A percentile compares a stretch with the other conserved stretches of the same genome.
These are phyloP conservation scores for Falco cherrug DNA, from an alignment of 2,797 vertebrate genomes.

Conservation along the genomic window DNA sequence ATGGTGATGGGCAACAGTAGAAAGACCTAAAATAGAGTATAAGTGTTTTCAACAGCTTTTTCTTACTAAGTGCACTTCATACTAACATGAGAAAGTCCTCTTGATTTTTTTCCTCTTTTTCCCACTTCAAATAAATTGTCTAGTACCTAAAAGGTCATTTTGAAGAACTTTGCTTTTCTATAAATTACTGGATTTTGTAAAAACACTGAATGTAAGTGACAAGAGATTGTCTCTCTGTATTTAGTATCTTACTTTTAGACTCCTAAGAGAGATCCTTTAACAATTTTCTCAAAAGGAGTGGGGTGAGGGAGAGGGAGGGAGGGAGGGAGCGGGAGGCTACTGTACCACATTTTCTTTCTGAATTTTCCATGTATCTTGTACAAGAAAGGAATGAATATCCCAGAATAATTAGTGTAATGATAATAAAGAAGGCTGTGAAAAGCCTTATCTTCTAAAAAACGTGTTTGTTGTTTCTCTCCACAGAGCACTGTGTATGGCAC, in stretches of 20 bases:
- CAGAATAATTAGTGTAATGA: neutral
- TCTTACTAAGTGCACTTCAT: conserved; percentile 53
- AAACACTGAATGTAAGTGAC: conserved; percentile 26
- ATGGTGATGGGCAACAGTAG: conserved; percentile 53
- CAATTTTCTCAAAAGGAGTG: neutral
- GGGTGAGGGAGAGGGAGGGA: neutral
- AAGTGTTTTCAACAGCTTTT: conserved; percentile 63
- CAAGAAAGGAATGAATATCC: neutral
- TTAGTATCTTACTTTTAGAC: neutral
- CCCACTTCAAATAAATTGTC: conserved; percentile 53
- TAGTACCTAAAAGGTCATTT: conserved; percentile 58
- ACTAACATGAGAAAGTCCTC: conserved; percentile 26
- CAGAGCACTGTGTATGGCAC: neutral
- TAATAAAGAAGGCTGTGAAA: neutral
- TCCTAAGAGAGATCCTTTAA: neutral
- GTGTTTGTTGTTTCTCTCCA: neutral
- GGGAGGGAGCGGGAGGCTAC: neutral
- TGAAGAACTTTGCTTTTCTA: conserved; percentile 56
- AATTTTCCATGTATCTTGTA: neutral
- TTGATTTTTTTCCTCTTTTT: conserved; percentile 12
- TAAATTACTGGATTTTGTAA: conserved; percentile 47
- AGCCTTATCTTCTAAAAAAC: neutral
- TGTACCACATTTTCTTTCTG: neutral
- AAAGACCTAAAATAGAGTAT: conserved; percentile 37
- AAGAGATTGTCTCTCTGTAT: neutral